Base-by-base conservation (phyloP, 2,113 vertebrate genomes). In the Tenebrosternarchus preto region DNA sequence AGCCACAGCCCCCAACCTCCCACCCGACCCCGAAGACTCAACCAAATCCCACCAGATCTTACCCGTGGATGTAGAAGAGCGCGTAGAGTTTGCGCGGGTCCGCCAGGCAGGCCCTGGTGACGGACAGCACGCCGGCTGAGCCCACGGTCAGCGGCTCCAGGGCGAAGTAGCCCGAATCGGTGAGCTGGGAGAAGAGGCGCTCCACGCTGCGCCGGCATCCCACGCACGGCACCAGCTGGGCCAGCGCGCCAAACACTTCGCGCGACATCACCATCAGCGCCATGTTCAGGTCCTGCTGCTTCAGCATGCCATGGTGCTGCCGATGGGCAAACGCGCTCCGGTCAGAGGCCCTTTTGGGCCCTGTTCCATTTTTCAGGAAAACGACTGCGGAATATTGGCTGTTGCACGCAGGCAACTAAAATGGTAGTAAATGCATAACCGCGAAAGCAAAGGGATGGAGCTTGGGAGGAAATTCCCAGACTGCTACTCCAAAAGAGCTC, bases 201-300 rank as follows among this genome's bases (percentile, higher is more conserved):
- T 99, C 98, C 88, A 99, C 97, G 5, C 98, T 99, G 31, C 95
- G 94, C 64, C 98, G 94, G 87, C 98, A 99, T 87, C 98, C 97
- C 64, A 99, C 97, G 1, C 98, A 99, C 0, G 96, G 95, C 80
- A 99, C 96, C 74, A 96, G 91, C 93, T 98, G 97, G 86, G 96
- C 95, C 70, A 99, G 95, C 0, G 95, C 94, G 59, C 91, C 92
- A 90, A 96, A 90, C 71, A 99, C 94, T 88, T 98, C 97, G 43
- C 95, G 93, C 0, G 95, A 96, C 16, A 95, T 95, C 88, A 99
- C 97, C 94, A 95, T 96, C 94, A 98, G 92, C 83, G 96, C 95
- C 73, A 95, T 91, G 76, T 89, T 95, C 73, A 99, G 88, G 86
- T 98, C 96, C 88, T 96, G 94, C 76, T 95, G 95, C 84, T 95